phyloP scores from a whole-genome alignment of 2,888 invertebrate species.

The Lasioglossum marginatum region DNA sequence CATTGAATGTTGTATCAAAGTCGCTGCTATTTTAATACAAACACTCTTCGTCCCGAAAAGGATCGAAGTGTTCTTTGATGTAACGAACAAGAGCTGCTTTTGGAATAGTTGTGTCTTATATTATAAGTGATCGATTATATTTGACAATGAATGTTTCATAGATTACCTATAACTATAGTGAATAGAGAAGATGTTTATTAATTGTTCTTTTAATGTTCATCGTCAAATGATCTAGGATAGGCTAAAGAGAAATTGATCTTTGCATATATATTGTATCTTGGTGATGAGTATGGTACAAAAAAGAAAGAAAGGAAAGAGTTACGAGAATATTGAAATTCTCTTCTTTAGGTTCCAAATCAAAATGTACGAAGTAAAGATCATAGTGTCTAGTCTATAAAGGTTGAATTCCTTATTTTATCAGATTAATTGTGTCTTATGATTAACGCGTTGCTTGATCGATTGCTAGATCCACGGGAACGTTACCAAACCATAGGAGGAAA shows the following conservation, averaged over 20 bases:
- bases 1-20: constrained; percentile 6
- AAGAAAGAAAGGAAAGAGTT: constrained; percentile 4
- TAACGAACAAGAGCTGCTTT: constrained; percentile 45
- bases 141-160: constrained; percentile 52
- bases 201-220: constrained; percentile 38
- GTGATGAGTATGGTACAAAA: constrained; percentile 61
- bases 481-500: constrained; percentile 1
- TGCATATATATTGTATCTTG: constrained; percentile 33
- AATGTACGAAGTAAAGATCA: constrained; percentile 35
- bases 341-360: constrained; percentile 29
- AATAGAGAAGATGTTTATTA: constrained; percentile 18
- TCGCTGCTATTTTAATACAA: background rate
- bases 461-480: background rate
- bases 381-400: constrained; percentile 67
- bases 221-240: constrained; percentile 43
- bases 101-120: constrained; percentile 54
- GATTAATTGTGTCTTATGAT: constrained; percentile 26
- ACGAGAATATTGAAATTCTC: constrained; percentile 36
- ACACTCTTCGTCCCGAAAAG: background rate
- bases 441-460: constrained; percentile 22
- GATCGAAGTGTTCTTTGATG: constrained; percentile 7
- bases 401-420: constrained; percentile 54
- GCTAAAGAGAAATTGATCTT: constrained; percentile 35
- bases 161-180: constrained; percentile 19
- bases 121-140: constrained; percentile 36